These are phyloP conservation scores for Alfaro cultratus DNA, from an alignment of 2,797 vertebrate species.

Conservation along the genomic window DNA sequence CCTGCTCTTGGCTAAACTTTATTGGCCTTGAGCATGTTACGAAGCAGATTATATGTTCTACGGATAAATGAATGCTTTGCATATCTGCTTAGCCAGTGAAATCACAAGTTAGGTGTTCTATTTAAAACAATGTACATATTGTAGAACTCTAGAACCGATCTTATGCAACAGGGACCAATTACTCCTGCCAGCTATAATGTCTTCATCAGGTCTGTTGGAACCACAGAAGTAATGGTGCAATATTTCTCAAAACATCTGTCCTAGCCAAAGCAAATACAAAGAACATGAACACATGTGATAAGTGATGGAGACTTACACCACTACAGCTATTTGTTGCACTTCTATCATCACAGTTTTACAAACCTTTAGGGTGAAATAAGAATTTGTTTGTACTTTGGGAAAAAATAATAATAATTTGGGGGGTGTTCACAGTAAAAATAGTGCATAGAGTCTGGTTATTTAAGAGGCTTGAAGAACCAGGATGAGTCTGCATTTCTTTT, in stretches of 20 bases:
- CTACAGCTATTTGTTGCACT: conserved; percentile 19
- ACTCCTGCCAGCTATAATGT: conserved; percentile 91
- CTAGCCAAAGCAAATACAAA: conserved; percentile 86
- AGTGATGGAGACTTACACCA: conserved; percentile 85
- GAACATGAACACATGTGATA: conserved; percentile 78
- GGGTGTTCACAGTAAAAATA: not conserved
- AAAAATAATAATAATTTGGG: not conserved
- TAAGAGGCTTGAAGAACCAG: not conserved
- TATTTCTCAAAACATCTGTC: conserved; percentile 91
- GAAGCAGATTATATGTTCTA: conserved; percentile 54
- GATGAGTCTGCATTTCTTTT: not conserved
- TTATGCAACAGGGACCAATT: conserved; percentile 93
- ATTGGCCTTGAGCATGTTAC: conserved; percentile 71
- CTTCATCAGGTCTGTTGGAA: conserved; percentile 83
- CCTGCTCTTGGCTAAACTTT: conserved; percentile 59
- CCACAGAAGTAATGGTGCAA: conserved; percentile 73
- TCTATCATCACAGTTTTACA: not conserved
- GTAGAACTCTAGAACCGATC: conserved; percentile 80
- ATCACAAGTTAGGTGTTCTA: conserved; percentile 42
- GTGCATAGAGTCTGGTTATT: too few species aligned
- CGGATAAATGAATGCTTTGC: conserved; percentile 71
- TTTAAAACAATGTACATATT: conserved; percentile 38
- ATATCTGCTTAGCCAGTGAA: conserved; percentile 71
- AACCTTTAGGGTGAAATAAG: not conserved
- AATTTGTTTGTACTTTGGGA: not conserved